Conservation (phyloP, 2,113 vertebrate genomes). For the Grantiella picta region DNA sequence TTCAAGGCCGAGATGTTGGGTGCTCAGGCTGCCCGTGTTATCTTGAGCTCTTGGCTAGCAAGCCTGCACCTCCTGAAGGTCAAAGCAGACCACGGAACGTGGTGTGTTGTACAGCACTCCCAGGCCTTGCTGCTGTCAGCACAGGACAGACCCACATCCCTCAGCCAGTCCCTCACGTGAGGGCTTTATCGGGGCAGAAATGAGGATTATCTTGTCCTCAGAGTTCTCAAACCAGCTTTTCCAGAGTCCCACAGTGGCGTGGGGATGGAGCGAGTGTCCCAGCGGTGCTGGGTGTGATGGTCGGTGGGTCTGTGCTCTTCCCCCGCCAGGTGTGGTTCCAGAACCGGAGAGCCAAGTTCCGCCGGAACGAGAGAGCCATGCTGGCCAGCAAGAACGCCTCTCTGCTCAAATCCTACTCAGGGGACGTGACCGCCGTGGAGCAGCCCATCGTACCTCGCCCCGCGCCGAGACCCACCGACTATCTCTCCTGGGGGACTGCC, state of each 20-base stretch:
- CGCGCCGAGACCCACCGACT: slow-evolving; percentile 91
- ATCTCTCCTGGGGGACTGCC: slow-evolving; percentile 94
- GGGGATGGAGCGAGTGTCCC: accelerated
- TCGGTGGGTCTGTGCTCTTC: neutral
- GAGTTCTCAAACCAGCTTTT: neutral
- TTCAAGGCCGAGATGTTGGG: neutral
- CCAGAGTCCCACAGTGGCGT: neutral
- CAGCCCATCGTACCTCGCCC: slow-evolving; percentile 96
- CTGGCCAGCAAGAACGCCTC: slow-evolving; percentile 97
- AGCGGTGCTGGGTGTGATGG: neutral
- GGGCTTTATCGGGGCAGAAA: neutral
- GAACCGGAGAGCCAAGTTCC: slow-evolving; percentile 96
- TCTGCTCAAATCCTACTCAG: slow-evolving; percentile 95
- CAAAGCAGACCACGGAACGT: neutral
- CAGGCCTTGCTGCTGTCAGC: neutral
- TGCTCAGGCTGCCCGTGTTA: neutral
- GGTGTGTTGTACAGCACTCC: neutral
- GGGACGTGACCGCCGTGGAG: slow-evolving; percentile 93
- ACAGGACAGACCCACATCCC: neutral
- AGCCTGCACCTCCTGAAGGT: neutral
- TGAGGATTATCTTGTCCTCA: neutral
- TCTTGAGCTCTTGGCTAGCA: neutral
- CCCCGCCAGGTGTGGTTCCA: slow-evolving; percentile 93
- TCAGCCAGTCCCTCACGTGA: neutral
- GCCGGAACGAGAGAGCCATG: slow-evolving; percentile 94